These are phyloP conservation scores for Glaucopsyche alexis DNA, from an alignment of 2,888 invertebrate species.

Conservation along the genomic window DNA sequence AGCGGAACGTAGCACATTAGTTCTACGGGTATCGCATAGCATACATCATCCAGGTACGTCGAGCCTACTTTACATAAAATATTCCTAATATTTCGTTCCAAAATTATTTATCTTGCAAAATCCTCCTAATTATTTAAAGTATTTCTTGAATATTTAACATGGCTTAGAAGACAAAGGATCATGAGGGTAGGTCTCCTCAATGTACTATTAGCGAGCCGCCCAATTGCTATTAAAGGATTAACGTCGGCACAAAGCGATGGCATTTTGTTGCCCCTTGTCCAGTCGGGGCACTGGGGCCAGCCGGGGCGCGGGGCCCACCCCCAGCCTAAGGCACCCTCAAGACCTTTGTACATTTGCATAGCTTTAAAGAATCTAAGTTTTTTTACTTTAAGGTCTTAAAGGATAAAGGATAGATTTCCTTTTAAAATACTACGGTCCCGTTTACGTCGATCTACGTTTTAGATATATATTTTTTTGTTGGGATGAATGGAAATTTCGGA, in stretches of 20 bases:
- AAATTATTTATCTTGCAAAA: neutral
- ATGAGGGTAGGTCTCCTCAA: constrained; percentile 36
- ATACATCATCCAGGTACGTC: neutral
- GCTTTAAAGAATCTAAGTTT: constrained; percentile 69
- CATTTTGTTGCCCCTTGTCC: constrained; percentile 75
- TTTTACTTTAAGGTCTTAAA: constrained; percentile 69
- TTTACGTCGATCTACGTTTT: neutral
- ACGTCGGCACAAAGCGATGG: constrained; percentile 70
- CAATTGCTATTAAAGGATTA: constrained; percentile 77
- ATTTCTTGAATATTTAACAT: constrained; percentile 40
- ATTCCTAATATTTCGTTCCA: neutral
- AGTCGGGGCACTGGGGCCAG: constrained; percentile 45
- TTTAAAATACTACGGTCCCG: constrained; percentile 29
- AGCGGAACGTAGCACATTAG: too few species aligned
- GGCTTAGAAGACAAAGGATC: constrained; percentile 44
- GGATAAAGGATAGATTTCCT: constrained; percentile 57
- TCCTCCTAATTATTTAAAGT: constrained; percentile 11
- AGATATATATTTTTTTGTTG: neutral
- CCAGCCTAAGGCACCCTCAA: constrained; percentile 57
- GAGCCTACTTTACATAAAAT: neutral
- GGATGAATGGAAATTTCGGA: neutral
- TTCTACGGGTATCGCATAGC: too few species aligned
- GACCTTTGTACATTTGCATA: constrained; percentile 78
- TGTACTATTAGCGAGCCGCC: constrained; percentile 48
- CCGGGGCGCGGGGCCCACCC: constrained; percentile 41